These are phyloP conservation scores for Armadillidium nasatum DNA, from an alignment of 1,140 invertebrate genomes.

Conservation along the genomic window DNA sequence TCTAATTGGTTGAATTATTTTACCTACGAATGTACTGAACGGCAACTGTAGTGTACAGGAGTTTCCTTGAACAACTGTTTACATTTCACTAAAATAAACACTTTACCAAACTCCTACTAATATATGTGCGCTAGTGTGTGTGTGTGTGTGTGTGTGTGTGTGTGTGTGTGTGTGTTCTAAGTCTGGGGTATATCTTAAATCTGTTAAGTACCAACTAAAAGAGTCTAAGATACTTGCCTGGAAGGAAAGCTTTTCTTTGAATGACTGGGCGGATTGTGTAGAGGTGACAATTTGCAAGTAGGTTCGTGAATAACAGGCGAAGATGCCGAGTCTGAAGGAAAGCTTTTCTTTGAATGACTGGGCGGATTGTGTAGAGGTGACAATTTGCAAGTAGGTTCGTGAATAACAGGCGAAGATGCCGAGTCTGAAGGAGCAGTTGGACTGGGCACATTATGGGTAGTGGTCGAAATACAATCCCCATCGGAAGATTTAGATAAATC, in stretches of 20 bases:
- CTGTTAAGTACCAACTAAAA: neutral
- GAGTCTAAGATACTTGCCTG: neutral
- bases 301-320: constrained; percentile 5
- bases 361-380: constrained; percentile 13
- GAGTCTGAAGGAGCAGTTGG: neutral
- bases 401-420: neutral
- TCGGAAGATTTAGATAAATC: neutral
- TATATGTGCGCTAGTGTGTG: no score
- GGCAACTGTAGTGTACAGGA: no score
- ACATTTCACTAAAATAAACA: no score
- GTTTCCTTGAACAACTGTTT: no score
- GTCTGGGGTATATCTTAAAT: no score
- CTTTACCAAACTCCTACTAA: no score
- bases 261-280: constrained; percentile 18
- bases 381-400: constrained; percentile 12
- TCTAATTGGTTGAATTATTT: no score
- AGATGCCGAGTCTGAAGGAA: neutral
- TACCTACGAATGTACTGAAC: no score
- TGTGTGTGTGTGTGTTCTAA: no score
- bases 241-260: neutral
- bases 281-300: constrained; percentile 17
- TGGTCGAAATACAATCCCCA: neutral
- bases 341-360: constrained; percentile 18
- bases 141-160: no score
- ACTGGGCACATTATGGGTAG: neutral